Conservation (phyloP, 1,140 invertebrate genomes). For the Drosophila biarmipes region DNA sequence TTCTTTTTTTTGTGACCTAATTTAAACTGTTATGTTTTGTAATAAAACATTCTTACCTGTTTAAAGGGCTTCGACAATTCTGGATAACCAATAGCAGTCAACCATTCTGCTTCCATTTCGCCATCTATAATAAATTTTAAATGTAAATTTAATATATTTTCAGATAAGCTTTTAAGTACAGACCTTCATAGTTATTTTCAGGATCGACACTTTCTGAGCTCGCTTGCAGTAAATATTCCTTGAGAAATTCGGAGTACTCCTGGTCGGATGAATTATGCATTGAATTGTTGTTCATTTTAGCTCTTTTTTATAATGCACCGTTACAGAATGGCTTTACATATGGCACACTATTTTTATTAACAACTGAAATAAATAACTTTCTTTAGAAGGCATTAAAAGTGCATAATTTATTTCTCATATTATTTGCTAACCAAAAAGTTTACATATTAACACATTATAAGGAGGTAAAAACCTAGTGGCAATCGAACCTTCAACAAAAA, state of each 20-base stretch:
- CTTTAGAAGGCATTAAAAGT: too few species aligned
- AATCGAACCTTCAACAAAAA: too few species aligned
- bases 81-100: slow-evolving; percentile 79
- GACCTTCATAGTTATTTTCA: slow-evolving; percentile 79
- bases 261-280: slow-evolving; percentile 76
- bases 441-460: too few species aligned
- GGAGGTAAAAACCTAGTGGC: too few species aligned
- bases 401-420: too few species aligned
- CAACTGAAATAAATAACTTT: too few species aligned
- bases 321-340: slow-evolving; percentile 48
- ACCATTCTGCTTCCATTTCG: slow-evolving; percentile 83
- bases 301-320: slow-evolving; percentile 4
- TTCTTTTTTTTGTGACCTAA: too few species aligned
- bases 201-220: slow-evolving; percentile 70
- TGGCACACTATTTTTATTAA: slow-evolving; percentile 46
- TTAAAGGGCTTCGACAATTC: slow-evolving; percentile 83
- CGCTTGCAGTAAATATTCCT: slow-evolving; percentile 78
- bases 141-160: not conserved
- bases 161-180: slow-evolving; percentile 5
- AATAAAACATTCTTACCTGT: slow-evolving; percentile 55
- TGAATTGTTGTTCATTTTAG: slow-evolving; percentile 66
- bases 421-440: too few species aligned
- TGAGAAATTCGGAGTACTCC: slow-evolving; percentile 81
- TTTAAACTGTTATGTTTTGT: not conserved
- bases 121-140: slow-evolving; percentile 58